A percentile compares a stretch with the other conserved stretches of the same genome.
Conservation (phyloP, 2,797 vertebrate species). For the Propithecus deckenii region DNA sequence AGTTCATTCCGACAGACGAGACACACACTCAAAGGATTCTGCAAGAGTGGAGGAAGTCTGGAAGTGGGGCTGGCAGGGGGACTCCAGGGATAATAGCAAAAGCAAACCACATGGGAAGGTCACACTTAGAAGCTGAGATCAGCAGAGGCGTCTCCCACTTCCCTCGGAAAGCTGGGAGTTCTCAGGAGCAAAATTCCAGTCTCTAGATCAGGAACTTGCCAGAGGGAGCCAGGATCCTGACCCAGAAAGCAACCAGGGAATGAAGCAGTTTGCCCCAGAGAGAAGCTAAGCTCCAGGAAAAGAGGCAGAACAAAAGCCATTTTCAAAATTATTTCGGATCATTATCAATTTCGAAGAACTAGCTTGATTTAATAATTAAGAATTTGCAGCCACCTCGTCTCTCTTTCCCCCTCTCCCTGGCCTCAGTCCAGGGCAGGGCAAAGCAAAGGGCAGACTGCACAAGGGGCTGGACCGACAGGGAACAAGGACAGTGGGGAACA, state of each 20-base stretch:
- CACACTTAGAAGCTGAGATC: neutral
- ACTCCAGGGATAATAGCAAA: neutral
- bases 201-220: neutral
- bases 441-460: neutral
- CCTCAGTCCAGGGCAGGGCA: neutral
- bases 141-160: neutral
- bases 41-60: accelerated
- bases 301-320: neutral
- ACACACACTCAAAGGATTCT: neutral
- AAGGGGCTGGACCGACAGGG: neutral
- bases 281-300: neutral
- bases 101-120: neutral
- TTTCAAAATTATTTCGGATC: neutral
- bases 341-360: neutral
- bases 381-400: neutral
- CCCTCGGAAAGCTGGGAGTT: neutral
- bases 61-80: accelerated
- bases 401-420: accelerated
- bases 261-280: neutral
- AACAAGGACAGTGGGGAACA: neutral
- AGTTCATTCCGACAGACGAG: too few relatives aligned
- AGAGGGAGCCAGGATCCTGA: neutral
- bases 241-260: neutral
- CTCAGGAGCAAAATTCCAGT: neutral
- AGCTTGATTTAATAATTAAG: neutral